Evolutionary conservation across 2,113 vertebrate species (phyloP).

Genomic region (Planiliza haematocheilus): DNA sequence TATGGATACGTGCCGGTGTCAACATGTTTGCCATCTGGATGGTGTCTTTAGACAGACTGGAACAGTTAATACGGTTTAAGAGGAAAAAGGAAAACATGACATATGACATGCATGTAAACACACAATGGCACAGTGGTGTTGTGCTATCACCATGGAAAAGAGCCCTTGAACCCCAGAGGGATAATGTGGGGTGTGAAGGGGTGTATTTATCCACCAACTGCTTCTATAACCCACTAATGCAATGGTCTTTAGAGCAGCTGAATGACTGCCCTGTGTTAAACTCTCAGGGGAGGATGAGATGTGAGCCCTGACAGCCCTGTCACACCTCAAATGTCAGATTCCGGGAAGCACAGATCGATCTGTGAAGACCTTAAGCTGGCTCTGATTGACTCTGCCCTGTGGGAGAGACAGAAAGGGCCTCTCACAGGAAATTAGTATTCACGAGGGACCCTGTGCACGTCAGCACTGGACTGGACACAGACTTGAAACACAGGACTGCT

Average conservation of each 20-base stretch:
- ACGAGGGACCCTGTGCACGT: constrained; percentile 47
- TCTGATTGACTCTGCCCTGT: constrained; percentile 61
- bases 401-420: constrained; percentile 45
- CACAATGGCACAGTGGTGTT: constrained; percentile 1
- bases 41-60: neutral
- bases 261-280: constrained; percentile 28
- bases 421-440: constrained; percentile 67
- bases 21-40: constrained; percentile 10
- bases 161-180: constrained; percentile 33
- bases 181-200: neutral
- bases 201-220: constrained; percentile 29
- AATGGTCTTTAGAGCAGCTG: constrained; percentile 6
- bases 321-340: constrained; percentile 65
- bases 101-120: constrained; percentile 33
- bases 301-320: constrained; percentile 33
- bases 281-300: constrained; percentile 23
- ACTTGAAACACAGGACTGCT: constrained; percentile 31
- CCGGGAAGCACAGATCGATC: constrained; percentile 65
- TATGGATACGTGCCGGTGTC: constrained; percentile 3
- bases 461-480: constrained; percentile 38
- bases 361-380: constrained; percentile 46
- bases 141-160: constrained; percentile 61
- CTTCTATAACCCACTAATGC: neutral
- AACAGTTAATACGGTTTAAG: neutral
- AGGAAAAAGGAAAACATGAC: constrained; percentile 4